A percentile compares a stretch with the other conserved stretches of the same genome.
Conservation (phyloP, 2,888 invertebrate genomes). For the Pollenia angustigena region DNA sequence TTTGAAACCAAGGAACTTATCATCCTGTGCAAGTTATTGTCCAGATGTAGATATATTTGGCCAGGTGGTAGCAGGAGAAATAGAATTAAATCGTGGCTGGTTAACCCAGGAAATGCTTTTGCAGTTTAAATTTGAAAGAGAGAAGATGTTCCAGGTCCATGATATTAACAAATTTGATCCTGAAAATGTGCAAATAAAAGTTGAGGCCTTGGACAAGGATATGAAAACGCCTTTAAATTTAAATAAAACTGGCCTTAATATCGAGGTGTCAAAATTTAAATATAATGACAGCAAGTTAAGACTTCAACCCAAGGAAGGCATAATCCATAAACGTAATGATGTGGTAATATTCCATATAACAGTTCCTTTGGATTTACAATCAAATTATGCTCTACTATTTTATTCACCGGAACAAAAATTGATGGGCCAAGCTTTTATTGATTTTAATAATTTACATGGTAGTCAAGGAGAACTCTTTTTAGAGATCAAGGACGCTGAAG, state of each 20-base stretch:
- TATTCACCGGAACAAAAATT: slow-evolving; percentile 84
- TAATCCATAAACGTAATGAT: slow-evolving; percentile 79
- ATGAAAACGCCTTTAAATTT: slow-evolving; percentile 50
- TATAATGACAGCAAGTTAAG: slow-evolving; percentile 79
- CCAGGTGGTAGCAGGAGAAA: slow-evolving; percentile 67
- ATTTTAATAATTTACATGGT: slow-evolving; percentile 90
- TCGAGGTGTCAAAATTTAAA: slow-evolving; percentile 80
- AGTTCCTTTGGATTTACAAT: slow-evolving; percentile 77
- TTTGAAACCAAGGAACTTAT: slow-evolving; percentile 85
- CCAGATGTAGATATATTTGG: slow-evolving; percentile 57
- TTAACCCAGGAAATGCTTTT: slow-evolving; percentile 89
- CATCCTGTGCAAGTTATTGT: slow-evolving; percentile 56
- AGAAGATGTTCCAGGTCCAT: slow-evolving; percentile 87
- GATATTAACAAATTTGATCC: slow-evolving; percentile 85
- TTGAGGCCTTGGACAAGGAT: slow-evolving; percentile 77
- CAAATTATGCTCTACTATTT: slow-evolving; percentile 75
- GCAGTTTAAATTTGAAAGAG: slow-evolving; percentile 91
- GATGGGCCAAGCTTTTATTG: slow-evolving; percentile 93
- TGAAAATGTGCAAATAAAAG: slow-evolving; percentile 85
- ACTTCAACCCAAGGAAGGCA: slow-evolving; percentile 78
- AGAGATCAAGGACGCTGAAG: slow-evolving; percentile 88
- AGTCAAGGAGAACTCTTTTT: slow-evolving; percentile 91
- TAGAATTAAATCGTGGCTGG: slow-evolving; percentile 92
- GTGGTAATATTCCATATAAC: slow-evolving; percentile 81
- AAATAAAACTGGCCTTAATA: slow-evolving; percentile 74